phyloP scores from a whole-genome alignment of 2,888 invertebrate genomes.

The Folsomia candida region DNA sequence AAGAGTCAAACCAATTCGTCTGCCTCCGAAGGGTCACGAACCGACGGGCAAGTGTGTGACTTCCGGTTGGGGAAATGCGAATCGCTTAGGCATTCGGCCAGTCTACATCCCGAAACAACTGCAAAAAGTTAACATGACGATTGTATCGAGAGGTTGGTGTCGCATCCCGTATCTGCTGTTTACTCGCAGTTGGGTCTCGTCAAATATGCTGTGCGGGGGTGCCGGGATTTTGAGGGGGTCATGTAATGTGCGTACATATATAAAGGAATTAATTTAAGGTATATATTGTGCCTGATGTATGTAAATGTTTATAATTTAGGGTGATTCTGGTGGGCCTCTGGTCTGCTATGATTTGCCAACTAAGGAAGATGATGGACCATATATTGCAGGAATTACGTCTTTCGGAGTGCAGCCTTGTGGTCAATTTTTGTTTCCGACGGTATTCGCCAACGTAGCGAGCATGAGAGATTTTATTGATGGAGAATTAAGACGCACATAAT shows the following conservation, averaged over 20 bases:
- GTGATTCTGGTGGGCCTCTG: constrained; percentile 30
- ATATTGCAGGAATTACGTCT: constrained; percentile 33
- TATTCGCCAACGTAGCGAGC: constrained; percentile 19
- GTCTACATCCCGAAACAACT: constrained; percentile 24
- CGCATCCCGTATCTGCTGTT: constrained; percentile 8
- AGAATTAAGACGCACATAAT: too few species aligned
- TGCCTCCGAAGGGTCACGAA: constrained; percentile 13
- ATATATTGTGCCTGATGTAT: not conserved
- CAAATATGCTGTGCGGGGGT: constrained; percentile 23
- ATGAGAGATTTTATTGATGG: constrained; percentile 15
- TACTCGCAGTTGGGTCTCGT: not conserved
- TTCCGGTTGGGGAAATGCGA: constrained; percentile 32
- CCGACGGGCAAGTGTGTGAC: constrained; percentile 20
- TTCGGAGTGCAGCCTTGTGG: constrained; percentile 35
- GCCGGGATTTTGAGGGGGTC: constrained; percentile 6
- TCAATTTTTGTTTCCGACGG: constrained; percentile 21
- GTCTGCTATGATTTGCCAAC: constrained; percentile 18
- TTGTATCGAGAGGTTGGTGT: constrained; percentile 13
- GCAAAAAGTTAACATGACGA: constrained; percentile 20
- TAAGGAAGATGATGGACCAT: constrained; percentile 9
- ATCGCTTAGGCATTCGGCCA: constrained; percentile 2
- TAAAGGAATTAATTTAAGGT: too few species aligned
- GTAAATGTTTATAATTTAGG: constrained; percentile 2
- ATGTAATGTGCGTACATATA: constrained; percentile 21
- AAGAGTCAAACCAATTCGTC: constrained; percentile 22